Evolutionary conservation across 2,113 vertebrate genomes (phyloP).

Genomic region (Onychostoma macrolepis): DNA sequence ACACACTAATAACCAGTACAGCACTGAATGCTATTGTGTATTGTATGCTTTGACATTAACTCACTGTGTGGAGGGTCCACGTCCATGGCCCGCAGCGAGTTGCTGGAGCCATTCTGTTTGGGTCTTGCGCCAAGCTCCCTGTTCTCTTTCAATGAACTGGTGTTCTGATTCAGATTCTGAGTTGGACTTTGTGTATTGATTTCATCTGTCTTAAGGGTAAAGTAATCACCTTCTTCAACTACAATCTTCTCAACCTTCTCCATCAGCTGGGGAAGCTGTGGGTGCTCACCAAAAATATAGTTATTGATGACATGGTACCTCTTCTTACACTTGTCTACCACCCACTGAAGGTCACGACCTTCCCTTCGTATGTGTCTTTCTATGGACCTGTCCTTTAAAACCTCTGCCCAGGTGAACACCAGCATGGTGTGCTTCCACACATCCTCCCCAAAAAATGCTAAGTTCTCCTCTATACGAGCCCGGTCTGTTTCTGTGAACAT

Average conservation of each 20-base stretch:
- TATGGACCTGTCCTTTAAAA: constrained; percentile 72
- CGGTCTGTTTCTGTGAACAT: constrained; percentile 79
- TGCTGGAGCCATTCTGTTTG: constrained; percentile 69
- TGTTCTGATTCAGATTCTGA: constrained; percentile 51
- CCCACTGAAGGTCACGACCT: constrained; percentile 74
- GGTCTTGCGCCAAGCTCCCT: constrained; percentile 71
- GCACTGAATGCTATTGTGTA: neutral
- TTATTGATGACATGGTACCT: constrained; percentile 79
- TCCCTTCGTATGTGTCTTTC: constrained; percentile 78
- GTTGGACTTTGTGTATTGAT: constrained; percentile 56
- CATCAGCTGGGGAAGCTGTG: constrained; percentile 70
- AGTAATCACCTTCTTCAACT: constrained; percentile 71
- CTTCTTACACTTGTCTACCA: constrained; percentile 75
- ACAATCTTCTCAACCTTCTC: constrained; percentile 77
- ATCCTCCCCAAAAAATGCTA: constrained; percentile 72
- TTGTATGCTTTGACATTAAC: constrained; percentile 40
- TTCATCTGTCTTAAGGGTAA: constrained; percentile 51
- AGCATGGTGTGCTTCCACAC: constrained; percentile 76
- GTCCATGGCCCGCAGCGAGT: constrained; percentile 56
- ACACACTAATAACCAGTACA: neutral
- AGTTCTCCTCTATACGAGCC: constrained; percentile 73
- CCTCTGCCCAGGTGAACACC: constrained; percentile 78
- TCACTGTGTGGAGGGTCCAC: constrained; percentile 67
- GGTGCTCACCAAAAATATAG: constrained; percentile 72
- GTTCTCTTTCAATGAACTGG: constrained; percentile 45